Evolutionary conservation across 2,113 vertebrate genomes (phyloP).

Genomic region (Rhegmatorhina hoffmannsi): DNA sequence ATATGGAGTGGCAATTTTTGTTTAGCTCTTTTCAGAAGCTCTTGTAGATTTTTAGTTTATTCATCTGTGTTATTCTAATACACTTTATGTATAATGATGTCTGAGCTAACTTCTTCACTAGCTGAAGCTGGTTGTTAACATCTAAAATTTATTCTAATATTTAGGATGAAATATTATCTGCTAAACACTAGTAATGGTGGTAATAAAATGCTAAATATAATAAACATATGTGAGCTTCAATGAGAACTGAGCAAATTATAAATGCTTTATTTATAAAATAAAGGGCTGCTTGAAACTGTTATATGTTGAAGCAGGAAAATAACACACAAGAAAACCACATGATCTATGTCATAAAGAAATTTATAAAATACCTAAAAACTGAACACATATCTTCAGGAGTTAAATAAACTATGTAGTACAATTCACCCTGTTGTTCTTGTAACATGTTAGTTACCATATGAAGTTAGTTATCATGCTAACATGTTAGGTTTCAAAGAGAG

Average conservation of each 20-base stretch:
- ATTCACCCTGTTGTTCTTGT: not conserved
- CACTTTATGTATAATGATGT: not conserved
- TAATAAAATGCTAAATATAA: not conserved
- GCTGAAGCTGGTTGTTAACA: not conserved
- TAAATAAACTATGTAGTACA: not conserved
- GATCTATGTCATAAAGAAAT: not conserved
- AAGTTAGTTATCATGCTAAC: too few relatives aligned
- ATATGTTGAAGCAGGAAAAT: not conserved
- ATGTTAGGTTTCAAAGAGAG: not conserved
- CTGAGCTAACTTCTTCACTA: not conserved
- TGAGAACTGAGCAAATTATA: not conserved
- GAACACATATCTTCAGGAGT: not conserved
- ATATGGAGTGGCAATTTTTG: not conserved
- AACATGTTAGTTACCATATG: not conserved
- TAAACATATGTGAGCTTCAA: not conserved
- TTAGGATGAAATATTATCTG: not conserved
- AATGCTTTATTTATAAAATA: not conserved
- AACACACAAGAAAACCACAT: not conserved
- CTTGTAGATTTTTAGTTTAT: not conserved
- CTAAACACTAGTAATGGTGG: not conserved
- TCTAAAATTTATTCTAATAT: not conserved
- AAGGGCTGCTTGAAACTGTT: not conserved
- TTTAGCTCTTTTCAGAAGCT: not conserved
- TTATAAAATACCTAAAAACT: not conserved
- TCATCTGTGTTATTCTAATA: not conserved